Conservation (phyloP, 2,797 vertebrate species). For the Gymnothorax reevesii region DNA sequence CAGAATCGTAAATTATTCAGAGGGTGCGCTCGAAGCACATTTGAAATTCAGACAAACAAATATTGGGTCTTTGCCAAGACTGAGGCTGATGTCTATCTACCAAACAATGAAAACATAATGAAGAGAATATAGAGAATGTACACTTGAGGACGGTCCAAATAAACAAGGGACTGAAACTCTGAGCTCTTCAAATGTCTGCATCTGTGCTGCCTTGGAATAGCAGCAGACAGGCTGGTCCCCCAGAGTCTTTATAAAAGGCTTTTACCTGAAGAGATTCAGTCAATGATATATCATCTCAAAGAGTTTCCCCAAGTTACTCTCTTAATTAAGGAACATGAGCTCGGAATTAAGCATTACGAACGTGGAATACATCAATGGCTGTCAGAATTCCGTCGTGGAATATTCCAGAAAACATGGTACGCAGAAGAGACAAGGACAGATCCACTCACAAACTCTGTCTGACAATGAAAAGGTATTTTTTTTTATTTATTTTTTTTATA, state of each 20-base stretch:
- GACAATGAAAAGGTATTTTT: neutral
- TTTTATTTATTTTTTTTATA: neutral
- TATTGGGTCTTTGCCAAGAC: neutral
- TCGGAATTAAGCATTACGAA: neutral
- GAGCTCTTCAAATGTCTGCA: neutral
- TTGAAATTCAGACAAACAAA: neutral
- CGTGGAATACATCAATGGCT: neutral
- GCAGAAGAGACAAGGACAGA: neutral
- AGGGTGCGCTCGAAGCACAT: neutral
- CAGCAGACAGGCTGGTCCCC: neutral
- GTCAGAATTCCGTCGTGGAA: neutral
- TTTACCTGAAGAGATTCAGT: neutral
- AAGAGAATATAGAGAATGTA: neutral
- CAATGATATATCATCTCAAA: neutral
- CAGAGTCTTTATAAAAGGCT: neutral
- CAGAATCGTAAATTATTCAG: neutral
- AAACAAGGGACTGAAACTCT: neutral
- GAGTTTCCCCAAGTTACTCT: neutral
- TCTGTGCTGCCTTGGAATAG: neutral
- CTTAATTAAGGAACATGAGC: neutral
- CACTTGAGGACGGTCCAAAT: neutral
- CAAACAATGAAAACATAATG: neutral
- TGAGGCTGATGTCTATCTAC: neutral
- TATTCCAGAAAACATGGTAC: neutral
- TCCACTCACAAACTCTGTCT: neutral